A percentile compares a stretch with the other conserved stretches of the same genome.
phyloP scores from a whole-genome alignment of 1,140 invertebrate species.

The Ostrea edulis region DNA sequence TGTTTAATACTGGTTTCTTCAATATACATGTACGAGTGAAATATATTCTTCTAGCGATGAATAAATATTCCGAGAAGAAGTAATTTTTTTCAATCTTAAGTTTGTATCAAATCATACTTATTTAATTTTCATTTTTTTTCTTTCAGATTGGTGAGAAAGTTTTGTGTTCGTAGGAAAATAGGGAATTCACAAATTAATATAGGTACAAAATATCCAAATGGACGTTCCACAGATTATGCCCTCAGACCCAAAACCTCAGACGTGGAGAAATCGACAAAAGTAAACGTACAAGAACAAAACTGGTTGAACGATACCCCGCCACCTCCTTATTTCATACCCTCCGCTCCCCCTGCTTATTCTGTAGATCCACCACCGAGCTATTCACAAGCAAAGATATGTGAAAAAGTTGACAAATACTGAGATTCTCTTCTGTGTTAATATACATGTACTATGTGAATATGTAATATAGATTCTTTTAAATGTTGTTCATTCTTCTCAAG shows the following conservation, averaged over 20 bases:
- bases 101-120: background rate
- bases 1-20: too few species aligned
- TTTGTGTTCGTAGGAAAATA: conserved; percentile 16
- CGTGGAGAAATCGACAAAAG: background rate
- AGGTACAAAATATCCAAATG: background rate
- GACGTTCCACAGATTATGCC: background rate
- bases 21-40: too few species aligned
- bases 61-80: background rate
- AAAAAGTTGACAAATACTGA: background rate
- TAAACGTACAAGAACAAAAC: background rate
- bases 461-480: background rate
- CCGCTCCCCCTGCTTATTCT: conserved; percentile 19
- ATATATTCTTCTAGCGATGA: too few species aligned
- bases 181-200: conserved; percentile 9
- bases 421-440: background rate
- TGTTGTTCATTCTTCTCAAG: background rate
- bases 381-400: background rate
- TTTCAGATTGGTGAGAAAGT: background rate
- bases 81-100: background rate
- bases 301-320: background rate
- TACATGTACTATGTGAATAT: background rate
- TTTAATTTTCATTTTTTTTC: background rate
- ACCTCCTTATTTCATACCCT: conserved; percentile 1
- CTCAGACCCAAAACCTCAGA: background rate
- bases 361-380: conserved; percentile 12